Conservation (phyloP, 2,888 invertebrate species). For the Malthinus seriepunctatus region DNA sequence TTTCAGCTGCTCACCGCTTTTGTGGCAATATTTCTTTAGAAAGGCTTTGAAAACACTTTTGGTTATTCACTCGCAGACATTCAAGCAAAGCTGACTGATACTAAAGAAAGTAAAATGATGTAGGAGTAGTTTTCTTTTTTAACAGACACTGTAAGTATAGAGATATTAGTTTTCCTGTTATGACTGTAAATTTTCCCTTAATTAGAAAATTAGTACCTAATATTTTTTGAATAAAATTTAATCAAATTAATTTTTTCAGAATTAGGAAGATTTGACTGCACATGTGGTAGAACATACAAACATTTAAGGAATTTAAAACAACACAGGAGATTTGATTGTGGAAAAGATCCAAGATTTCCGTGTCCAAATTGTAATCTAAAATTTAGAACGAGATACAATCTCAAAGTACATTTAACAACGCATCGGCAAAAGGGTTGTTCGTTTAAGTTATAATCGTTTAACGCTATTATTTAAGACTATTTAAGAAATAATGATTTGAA, state of each 20-base stretch:
- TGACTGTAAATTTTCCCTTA: not conserved
- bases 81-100: no score
- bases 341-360: constrained; percentile 56
- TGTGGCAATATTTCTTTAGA: no score
- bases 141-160: no score
- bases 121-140: no score
- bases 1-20: no score
- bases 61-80: no score
- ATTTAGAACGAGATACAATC: constrained; percentile 72
- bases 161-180: no score
- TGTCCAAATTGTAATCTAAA: constrained; percentile 56
- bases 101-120: no score
- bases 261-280: constrained; percentile 11
- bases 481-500: not conserved
- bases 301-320: constrained; percentile 43
- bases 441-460: not conserved
- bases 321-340: constrained; percentile 57
- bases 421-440: constrained; percentile 47
- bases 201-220: not conserved
- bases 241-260: constrained; percentile 7
- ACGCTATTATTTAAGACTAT: not conserved
- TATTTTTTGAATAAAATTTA: not conserved
- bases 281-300: constrained; percentile 43
- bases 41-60: no score
- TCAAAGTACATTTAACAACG: constrained; percentile 74